Evolutionary conservation across 2,888 invertebrate species (phyloP).

Genomic region (Drosophila neotestacea): DNA sequence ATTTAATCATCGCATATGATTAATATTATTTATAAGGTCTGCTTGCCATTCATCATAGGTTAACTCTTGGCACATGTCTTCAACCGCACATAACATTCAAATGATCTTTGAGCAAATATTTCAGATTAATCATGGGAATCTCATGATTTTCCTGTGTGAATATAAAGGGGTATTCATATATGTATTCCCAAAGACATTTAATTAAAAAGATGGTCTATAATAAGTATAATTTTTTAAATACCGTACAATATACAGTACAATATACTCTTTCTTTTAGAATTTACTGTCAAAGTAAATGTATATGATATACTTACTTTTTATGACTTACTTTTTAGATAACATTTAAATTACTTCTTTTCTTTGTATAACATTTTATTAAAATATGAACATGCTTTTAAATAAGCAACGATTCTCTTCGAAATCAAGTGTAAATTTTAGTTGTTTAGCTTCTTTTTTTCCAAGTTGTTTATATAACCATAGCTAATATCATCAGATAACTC

Average conservation of each 20-base stretch:
- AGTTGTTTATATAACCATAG: neutral
- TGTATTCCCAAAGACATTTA: neutral
- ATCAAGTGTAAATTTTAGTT: too few species aligned
- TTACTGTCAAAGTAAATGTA: too few species aligned
- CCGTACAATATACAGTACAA: too few species aligned
- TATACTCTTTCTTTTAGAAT: too few species aligned
- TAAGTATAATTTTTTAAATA: neutral
- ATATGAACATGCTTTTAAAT: too few species aligned
- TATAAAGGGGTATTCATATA: neutral
- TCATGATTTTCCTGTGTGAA: neutral
- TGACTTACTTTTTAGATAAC: too few species aligned
- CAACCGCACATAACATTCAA: conserved; percentile 26
- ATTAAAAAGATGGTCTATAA: neutral
- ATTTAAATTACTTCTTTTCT: too few species aligned
- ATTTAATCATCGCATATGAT: conserved; percentile 25
- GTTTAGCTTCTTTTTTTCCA: too few species aligned
- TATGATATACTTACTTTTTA: too few species aligned
- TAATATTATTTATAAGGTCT: conserved; percentile 39
- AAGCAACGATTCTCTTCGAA: too few species aligned
- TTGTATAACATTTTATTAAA: too few species aligned
- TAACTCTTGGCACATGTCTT: conserved; percentile 4
- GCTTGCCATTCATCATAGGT: conserved; percentile 14
- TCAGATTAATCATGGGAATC: conserved; percentile 7
- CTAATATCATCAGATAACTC: conserved; percentile 4
- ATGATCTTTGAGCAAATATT: conserved; percentile 28